Base-by-base conservation (phyloP, 2,888 invertebrate species). In the Tachina grossa region DNA sequence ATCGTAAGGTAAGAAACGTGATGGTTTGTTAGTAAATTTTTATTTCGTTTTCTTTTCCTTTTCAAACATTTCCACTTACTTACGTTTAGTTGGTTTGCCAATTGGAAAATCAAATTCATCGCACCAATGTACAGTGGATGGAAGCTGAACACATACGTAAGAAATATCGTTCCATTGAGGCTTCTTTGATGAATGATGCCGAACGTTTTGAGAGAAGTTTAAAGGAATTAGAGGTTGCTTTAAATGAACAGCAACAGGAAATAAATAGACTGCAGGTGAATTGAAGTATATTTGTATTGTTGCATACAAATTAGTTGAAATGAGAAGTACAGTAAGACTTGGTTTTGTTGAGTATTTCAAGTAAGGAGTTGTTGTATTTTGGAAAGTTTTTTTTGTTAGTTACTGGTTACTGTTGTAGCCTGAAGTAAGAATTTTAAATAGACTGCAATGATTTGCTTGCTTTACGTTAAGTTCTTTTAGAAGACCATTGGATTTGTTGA, bases 81-180 rank as follows among this genome's bases (percentile, higher is more conserved):
- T 22, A 31, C 31, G 31, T 31, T 31, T 53, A 95, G 95, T 93
- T 94, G 39, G 94, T 95, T 1, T 94, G 95, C 8, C 95, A 95
- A 88, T 92, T 97, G 87, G 97, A 97, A 92, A 97, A 97, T 90
- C 96, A 96, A 90, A 95, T 97, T 83, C 96, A 97, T 90, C 95
- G 96, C 84, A 95, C 96, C 0, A 94, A 96, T 76, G 95, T 97
- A 47, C 96, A 97, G 93, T 95, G 96, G 94, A 95, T 96, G 90
- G 97, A 97, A 92, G 96, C 97, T 0, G 95, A 96, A 88, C 95
- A 97, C 87, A 95, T 97, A 9, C 95, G 95, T 87, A 96, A 95
- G 90, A 96, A 96, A 90, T 97, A 97, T 90, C 93, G 94, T 51
- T 95, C 95, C 1, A 96, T 97, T 77, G 94, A 95, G 93, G 95